Conservation (phyloP, 2,888 invertebrate genomes). For the Ametastegia equiseti region DNA sequence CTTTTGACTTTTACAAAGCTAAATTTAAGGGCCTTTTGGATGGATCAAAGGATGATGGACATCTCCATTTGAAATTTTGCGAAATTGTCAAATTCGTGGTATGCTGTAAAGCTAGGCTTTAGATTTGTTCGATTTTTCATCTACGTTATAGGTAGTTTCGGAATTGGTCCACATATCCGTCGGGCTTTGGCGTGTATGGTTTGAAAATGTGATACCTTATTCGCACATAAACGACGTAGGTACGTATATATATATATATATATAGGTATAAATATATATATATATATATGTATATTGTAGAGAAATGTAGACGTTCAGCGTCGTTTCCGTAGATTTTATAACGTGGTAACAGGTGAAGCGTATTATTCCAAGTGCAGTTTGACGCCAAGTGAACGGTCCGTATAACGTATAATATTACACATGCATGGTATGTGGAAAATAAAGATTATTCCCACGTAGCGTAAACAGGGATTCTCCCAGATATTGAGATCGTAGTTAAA, state of each 20-base stretch:
- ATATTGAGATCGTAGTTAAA: neutral
- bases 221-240: neutral
- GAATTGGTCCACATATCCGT: neutral
- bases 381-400: constrained; percentile 6
- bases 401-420: neutral
- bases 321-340: neutral
- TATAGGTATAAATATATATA: neutral
- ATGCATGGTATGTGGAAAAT: neutral
- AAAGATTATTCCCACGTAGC: neutral
- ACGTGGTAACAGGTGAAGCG: constrained; percentile 14
- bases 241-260: too few relatives aligned
- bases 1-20: too few relatives aligned
- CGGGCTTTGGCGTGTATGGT: too few relatives aligned
- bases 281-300: neutral
- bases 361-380: constrained; percentile 33
- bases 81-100: too few relatives aligned
- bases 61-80: too few relatives aligned
- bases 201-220: neutral
- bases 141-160: neutral
- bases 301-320: neutral
- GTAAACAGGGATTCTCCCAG: neutral
- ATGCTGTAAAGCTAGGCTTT: too few relatives aligned
- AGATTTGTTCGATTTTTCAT: too few relatives aligned
- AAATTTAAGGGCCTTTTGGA: too few relatives aligned
- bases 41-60: too few relatives aligned